A percentile compares a stretch with the other conserved stretches of the same genome.
phyloP scores from a whole-genome alignment of 2,797 vertebrate genomes.

The Silurus lanzhouensis region DNA sequence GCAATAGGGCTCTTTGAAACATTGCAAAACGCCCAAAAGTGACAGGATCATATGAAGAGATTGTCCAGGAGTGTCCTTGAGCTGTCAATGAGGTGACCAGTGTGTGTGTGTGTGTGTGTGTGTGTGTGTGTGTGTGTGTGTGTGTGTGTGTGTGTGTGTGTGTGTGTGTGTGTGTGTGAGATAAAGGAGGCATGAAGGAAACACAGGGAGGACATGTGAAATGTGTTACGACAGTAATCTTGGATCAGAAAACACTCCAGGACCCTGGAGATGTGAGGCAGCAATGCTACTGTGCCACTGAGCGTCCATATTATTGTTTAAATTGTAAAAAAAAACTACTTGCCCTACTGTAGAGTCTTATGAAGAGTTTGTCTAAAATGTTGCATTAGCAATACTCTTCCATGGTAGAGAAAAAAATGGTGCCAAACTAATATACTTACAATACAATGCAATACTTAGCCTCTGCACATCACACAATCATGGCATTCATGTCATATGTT shows the following conservation, averaged over 20 bases:
- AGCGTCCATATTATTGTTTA: not conserved
- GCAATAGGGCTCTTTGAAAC: not conserved
- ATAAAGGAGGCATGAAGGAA: too few relatives aligned
- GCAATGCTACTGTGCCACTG: not conserved
- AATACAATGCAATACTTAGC: not conserved
- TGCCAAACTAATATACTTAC: not conserved
- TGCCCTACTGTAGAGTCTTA: not conserved
- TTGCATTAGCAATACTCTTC: not conserved
- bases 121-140: too few relatives aligned
- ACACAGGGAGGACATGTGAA: not conserved
- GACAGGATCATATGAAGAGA: not conserved
- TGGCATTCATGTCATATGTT: not conserved
- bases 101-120: not conserved
- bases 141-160: too few relatives aligned
- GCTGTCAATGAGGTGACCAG: not conserved
- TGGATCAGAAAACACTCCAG: not conserved
- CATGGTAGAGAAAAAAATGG: not conserved
- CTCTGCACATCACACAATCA: not conserved
- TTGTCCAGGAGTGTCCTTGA: not conserved
- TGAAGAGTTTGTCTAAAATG: not conserved
- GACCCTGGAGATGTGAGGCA: not conserved
- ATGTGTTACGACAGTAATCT: not conserved
- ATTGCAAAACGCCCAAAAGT: not conserved
- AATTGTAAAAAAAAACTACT: not conserved
- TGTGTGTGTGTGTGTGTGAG: too few relatives aligned